phyloP scores from a whole-genome alignment of 2,113 vertebrate species.

The Callospermophilus lateralis region DNA sequence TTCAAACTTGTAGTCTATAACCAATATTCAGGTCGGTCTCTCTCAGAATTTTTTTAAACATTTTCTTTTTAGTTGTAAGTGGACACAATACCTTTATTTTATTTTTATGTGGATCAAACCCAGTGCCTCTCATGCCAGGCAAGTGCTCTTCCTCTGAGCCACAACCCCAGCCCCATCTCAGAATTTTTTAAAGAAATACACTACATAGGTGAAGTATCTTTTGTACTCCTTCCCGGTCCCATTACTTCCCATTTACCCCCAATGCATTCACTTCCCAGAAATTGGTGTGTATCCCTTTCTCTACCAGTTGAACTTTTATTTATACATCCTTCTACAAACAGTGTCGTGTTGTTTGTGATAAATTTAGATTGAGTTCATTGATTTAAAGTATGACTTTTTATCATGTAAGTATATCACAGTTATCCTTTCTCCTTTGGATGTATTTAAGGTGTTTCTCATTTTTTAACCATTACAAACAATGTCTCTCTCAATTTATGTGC shows the following conservation, averaged over 20 bases:
- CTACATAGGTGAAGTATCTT: not conserved
- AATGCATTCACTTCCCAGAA: not conserved
- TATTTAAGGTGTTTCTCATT: not conserved
- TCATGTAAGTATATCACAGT: not conserved
- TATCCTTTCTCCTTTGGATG: not conserved
- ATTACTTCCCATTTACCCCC: not conserved
- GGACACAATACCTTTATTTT: too few species aligned
- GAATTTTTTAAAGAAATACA: constrained; percentile 35
- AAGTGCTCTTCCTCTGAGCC: too few species aligned
- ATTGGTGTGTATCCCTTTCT: not conserved
- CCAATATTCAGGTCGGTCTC: not conserved
- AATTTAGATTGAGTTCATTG: not conserved
- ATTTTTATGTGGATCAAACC: too few species aligned
- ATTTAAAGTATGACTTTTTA: not conserved
- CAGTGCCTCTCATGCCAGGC: too few species aligned
- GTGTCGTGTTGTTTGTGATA: not conserved
- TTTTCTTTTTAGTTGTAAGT: too few species aligned
- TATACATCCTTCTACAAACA: not conserved
- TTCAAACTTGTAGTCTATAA: not conserved
- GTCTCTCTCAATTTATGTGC: not conserved
- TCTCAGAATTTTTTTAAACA: not conserved
- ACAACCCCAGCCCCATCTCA: not conserved
- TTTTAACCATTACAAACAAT: not conserved
- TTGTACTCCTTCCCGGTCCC: not conserved
- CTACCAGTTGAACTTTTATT: not conserved